phyloP scores from a whole-genome alignment of 1,140 invertebrate genomes.

The Apis laboriosa region DNA sequence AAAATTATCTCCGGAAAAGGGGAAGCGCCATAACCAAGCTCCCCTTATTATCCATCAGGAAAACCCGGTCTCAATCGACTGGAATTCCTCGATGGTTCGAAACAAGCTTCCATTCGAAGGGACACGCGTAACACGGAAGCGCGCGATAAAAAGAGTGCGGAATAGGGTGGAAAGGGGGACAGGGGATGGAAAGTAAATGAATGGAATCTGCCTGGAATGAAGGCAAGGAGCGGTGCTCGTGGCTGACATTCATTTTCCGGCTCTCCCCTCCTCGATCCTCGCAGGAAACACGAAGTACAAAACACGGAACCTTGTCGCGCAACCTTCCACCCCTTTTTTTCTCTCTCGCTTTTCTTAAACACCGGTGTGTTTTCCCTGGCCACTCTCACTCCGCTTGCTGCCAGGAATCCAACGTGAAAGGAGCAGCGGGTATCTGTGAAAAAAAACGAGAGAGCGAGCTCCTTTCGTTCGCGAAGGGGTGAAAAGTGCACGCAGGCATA shows the following conservation, averaged over 20 bases:
- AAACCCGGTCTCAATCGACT: too few relatives aligned
- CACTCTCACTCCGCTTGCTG: background rate
- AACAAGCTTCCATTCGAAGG: constrained; percentile 8
- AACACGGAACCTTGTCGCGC: constrained; percentile 3
- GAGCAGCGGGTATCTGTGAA: constrained; percentile 14
- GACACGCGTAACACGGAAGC: constrained; percentile 14
- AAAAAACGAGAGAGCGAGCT: constrained; percentile 15
- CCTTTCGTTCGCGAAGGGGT: constrained; percentile 35
- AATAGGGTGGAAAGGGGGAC: too few relatives aligned
- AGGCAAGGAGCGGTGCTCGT: constrained; percentile 36
- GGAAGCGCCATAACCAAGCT: background rate
- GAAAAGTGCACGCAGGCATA: constrained; percentile 41
- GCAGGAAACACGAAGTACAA: constrained; percentile 12
- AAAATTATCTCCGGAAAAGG: background rate
- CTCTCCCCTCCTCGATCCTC: constrained; percentile 13
- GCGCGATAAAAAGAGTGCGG: constrained; percentile 25
- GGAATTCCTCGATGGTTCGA: background rate
- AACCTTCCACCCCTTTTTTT: background rate
- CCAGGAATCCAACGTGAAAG: constrained; percentile 41
- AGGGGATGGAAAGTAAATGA: constrained; percentile 22
- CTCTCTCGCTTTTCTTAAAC: background rate
- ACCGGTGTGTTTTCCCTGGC: background rate
- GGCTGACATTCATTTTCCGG: constrained; percentile 51
- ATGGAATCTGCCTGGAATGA: constrained; percentile 35
- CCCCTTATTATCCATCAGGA: background rate